phyloP scores from a whole-genome alignment of 2,888 invertebrate genomes.

The Druceiella hillmani region DNA sequence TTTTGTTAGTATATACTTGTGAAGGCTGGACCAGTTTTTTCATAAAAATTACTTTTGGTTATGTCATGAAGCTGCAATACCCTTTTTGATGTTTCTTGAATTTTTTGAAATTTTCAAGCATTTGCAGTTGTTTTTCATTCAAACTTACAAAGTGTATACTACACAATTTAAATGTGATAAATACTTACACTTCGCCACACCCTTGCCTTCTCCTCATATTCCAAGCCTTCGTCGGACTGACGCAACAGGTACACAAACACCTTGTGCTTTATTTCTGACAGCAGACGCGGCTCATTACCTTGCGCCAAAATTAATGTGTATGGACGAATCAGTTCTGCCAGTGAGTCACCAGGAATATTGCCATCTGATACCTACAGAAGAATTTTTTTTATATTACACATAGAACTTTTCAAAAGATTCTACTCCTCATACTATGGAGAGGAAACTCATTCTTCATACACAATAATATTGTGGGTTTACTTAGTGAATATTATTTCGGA shows the following conservation, averaged over 20 bases:
- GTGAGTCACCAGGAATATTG: conserved; percentile 44
- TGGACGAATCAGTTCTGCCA: conserved; percentile 61
- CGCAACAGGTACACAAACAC: conserved; percentile 66
- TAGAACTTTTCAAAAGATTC: not conserved
- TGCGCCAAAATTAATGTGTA: conserved; percentile 58
- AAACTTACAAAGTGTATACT: not conserved
- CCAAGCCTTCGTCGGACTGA: conserved; percentile 64
- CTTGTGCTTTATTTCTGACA: conserved; percentile 48
- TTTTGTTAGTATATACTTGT: no score
- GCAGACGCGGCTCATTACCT: conserved; percentile 46
- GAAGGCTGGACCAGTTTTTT: no score
- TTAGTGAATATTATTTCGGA: not conserved
- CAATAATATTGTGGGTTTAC: conserved; percentile 1
- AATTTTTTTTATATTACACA: not conserved
- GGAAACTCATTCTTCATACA: not conserved
- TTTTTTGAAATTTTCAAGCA: conserved; percentile 4
- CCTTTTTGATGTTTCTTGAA: no score
- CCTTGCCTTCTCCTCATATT: conserved; percentile 57
- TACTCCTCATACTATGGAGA: not conserved
- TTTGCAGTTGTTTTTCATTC: conserved; percentile 2
- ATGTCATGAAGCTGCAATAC: no score
- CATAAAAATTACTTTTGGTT: no score
- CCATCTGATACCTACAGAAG: conserved; percentile 56
- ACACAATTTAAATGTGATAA: not conserved
- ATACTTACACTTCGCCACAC: conserved; percentile 68